These are phyloP conservation scores for Myotis findleyi DNA, from an alignment of 2,797 vertebrate species.

Conservation along the genomic window DNA sequence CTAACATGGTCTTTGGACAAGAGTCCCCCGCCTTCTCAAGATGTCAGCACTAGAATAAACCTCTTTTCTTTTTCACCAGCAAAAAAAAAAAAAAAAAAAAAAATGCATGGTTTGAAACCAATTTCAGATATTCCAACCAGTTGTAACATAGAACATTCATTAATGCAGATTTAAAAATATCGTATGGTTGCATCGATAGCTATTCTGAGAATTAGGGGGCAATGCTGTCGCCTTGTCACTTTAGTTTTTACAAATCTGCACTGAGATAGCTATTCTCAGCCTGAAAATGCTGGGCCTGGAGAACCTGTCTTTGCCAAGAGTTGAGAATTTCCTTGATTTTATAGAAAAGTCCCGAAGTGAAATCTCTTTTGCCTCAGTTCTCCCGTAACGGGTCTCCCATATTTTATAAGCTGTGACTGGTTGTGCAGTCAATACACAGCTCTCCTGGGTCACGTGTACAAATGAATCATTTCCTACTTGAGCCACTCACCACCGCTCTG, in stretches of 20 bases:
- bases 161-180: constrained; percentile 27
- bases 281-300: background rate
- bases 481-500: background rate
- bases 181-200: background rate
- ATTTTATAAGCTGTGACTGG: background rate
- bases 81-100: too few species aligned
- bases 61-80: too few species aligned
- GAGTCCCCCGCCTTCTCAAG: too few species aligned
- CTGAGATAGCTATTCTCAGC: background rate
- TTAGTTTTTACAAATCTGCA: background rate
- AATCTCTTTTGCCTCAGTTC: background rate
- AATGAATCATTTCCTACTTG: background rate
- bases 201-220: background rate
- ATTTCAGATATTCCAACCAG: background rate
- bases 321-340: constrained; percentile 20
- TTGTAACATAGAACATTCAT: constrained; percentile 16
- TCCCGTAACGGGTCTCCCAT: background rate
- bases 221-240: constrained; percentile 1
- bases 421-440: background rate
- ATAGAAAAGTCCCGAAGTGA: background rate
- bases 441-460: background rate
- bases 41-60: too few species aligned
- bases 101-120: constrained; percentile 6
- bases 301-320: constrained; percentile 6
- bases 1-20: too few species aligned